Evolutionary conservation across 2,113 vertebrate species (phyloP).

Genomic region (Mustelus asterias): DNA sequence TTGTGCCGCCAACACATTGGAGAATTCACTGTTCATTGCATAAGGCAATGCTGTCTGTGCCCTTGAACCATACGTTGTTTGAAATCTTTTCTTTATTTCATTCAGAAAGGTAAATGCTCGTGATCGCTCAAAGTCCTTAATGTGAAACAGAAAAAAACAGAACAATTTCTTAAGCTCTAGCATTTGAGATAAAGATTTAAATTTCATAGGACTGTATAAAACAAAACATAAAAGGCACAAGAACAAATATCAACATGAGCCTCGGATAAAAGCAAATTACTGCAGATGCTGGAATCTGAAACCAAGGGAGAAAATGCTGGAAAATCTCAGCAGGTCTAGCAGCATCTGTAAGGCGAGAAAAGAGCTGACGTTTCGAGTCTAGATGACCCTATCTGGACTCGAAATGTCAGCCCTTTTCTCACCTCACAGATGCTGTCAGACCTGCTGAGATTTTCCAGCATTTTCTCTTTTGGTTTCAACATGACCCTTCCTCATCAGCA

Average conservation of each 20-base stretch:
- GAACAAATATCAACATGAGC: not conserved
- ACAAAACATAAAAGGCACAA: not conserved
- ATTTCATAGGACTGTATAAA: not conserved
- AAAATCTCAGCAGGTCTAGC: too few species aligned
- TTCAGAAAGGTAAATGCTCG: conserved; percentile 89
- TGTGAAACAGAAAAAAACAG: too few species aligned
- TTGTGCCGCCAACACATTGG: conserved; percentile 83
- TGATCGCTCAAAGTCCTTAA: conserved; percentile 89
- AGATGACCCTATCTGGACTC: too few species aligned
- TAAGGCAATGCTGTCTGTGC: conserved; percentile 95
- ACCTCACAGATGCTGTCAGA: too few species aligned
- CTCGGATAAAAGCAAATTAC: too few species aligned
- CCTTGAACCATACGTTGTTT: conserved; percentile 91
- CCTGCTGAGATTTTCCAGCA: too few species aligned
- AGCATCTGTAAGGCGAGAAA: too few species aligned
- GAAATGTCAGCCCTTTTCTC: too few species aligned
- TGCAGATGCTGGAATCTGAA: too few species aligned
- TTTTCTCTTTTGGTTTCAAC: not conserved
- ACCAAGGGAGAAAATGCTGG: too few species aligned
- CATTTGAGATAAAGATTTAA: not conserved
- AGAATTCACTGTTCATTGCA: conserved; percentile 98
- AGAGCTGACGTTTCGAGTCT: too few species aligned
- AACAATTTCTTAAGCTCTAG: not conserved
- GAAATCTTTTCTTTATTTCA: conserved; percentile 92
- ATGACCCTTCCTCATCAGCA: not conserved